phyloP scores from a whole-genome alignment of 1,140 invertebrate species.

The Heliconius nattereri region DNA sequence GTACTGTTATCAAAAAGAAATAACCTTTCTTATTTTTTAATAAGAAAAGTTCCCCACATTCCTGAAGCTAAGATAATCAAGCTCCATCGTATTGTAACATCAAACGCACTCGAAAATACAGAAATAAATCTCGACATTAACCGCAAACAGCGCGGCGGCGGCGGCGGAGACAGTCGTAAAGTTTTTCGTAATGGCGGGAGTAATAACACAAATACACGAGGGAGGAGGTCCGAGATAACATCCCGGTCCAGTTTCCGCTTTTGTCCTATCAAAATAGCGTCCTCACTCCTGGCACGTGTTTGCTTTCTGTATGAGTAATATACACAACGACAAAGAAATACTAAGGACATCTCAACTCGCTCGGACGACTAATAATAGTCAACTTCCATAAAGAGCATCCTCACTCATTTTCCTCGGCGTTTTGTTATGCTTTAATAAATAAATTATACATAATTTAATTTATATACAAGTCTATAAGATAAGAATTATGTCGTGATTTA shows the following conservation, averaged over 20 bases:
- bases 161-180: constrained; percentile 31
- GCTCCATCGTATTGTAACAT: neutral
- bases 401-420: neutral
- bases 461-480: no score
- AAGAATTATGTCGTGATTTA: no score
- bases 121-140: constrained; percentile 32
- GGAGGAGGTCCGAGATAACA: constrained; percentile 32
- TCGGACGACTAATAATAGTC: constrained; percentile 25
- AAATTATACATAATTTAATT: no score
- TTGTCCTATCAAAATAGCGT: constrained; percentile 63
- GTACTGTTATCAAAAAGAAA: no score
- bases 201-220: constrained; percentile 35
- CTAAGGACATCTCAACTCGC: constrained; percentile 32
- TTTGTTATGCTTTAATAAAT: no score
- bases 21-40: neutral
- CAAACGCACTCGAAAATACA: constrained; percentile 7
- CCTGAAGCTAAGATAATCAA: constrained; percentile 4
- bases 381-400: constrained; percentile 11
- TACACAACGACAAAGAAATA: constrained; percentile 37
- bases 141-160: constrained; percentile 24
- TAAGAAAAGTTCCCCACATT: neutral
- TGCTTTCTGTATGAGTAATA: constrained; percentile 40
- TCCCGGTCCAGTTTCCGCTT: constrained; percentile 52
- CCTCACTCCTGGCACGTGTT: constrained; percentile 37
- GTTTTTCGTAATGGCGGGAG: constrained; percentile 36